Base-by-base conservation (phyloP, 2,888 invertebrate species). In the Callimorpha dominula region DNA sequence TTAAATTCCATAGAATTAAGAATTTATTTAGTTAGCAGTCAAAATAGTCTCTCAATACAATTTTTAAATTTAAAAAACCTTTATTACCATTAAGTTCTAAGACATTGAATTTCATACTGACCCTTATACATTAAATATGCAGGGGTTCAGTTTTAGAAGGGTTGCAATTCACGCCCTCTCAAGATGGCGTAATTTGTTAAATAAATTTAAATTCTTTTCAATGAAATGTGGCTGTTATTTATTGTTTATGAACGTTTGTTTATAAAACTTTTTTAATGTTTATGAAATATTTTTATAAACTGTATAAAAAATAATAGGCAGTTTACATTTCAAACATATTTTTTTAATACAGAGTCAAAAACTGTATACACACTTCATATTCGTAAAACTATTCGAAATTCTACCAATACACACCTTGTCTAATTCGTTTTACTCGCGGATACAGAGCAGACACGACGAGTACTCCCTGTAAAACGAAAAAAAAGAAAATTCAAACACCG, bases 131-230 rank as follows among this genome's bases (percentile, higher is more conserved):
- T 14, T 50, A 40, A 49, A 49, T 70, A 42, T 40, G 52, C 1
- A 50, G 40, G 73, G 73, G 64, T 70, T 54, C 49, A 31, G n/a
- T 17, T 46, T 68, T n/a, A 62, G 17, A 70, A 43, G 74, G 71
- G 74, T 70, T 68, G 71, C 74, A 50, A 71, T 65, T 74, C 43
- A 71, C 74, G 68, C 71, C 74, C 52, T 65, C 20, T 17, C 74
- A 74, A 74, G 74, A 74, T 74, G 74, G 74, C 71, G 67, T 46
- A 42, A 12, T 54, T 43, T 66, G 17, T 40, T 49, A 31, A 68
- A 68, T 62, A 11, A 63, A 70, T 54, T 31, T 63, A 64, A 54
- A 46, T 15, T 14, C 0, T 17, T n/a, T 62, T 65, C 11, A n/a
- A 46, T 46, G 12, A 31, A 17, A 20, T 14, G 14, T 49, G 5